Percentiles rank a stretch among this genome's conserved stretches.
phyloP scores from a whole-genome alignment of 2,113 vertebrate genomes.

The Raja brachyura region DNA sequence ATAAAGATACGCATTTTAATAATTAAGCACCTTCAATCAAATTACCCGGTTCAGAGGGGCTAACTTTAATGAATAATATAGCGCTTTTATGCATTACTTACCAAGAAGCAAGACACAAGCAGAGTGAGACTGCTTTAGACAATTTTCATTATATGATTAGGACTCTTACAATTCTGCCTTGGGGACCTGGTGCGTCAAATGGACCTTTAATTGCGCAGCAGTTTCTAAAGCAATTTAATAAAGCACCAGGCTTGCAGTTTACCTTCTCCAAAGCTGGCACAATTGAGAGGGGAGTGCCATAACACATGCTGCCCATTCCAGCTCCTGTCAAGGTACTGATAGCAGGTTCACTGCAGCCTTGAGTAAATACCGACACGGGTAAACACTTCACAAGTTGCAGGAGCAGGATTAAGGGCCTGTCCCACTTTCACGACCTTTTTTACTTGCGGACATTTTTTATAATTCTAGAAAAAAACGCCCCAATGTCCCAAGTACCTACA shows the following conservation, averaged over 20 bases:
- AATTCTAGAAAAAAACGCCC: too few species aligned
- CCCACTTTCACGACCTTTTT: too few species aligned
- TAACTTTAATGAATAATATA: constrained; percentile 12
- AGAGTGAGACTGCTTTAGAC: not conserved
- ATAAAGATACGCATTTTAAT: not conserved
- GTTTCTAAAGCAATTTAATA: not conserved
- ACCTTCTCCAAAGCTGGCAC: not conserved
- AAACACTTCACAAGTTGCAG: not conserved
- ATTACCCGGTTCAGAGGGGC: not conserved
- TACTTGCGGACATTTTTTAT: too few species aligned
- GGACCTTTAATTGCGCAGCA: not conserved
- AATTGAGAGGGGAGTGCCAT: not conserved
- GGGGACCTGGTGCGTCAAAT: not conserved
- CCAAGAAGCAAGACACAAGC: not conserved
- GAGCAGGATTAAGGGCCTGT: too few species aligned
- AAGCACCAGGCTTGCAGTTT: not conserved
- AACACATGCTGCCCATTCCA: not conserved
- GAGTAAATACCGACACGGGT: not conserved
- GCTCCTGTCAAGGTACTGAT: not conserved
- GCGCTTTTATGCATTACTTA: not conserved
- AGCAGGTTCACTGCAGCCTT: not conserved
- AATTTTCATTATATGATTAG: not conserved
- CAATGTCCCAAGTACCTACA: too few species aligned
- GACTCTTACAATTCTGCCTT: not conserved
- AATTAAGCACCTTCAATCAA: constrained; percentile 19